Percentiles rank a stretch among this genome's conserved stretches.
phyloP scores from a whole-genome alignment of 2,797 vertebrate genomes.

The Otus scops region DNA sequence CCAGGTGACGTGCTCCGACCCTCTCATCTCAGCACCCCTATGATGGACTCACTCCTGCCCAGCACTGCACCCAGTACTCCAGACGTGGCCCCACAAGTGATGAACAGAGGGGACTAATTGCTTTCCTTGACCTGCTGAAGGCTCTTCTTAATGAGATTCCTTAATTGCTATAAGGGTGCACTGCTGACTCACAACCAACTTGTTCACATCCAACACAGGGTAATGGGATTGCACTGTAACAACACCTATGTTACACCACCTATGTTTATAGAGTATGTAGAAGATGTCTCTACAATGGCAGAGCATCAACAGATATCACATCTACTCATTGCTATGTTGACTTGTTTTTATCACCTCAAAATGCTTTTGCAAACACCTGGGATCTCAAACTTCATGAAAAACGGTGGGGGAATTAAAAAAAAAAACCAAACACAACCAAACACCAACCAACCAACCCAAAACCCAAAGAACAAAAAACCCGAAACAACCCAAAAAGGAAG shows the following conservation, averaged over 20 bases:
- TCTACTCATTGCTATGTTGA: not conserved
- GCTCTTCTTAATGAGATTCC: not conserved
- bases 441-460: too few relatives aligned
- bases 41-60: not conserved
- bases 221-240: not conserved
- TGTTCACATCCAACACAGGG: not conserved
- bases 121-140: not conserved
- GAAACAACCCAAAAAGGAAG: not conserved
- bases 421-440: too few relatives aligned
- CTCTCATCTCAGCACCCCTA: not conserved
- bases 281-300: not conserved
- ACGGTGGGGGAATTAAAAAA: not conserved
- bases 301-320: not conserved
- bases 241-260: rapidly evolving
- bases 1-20: not conserved
- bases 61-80: not conserved
- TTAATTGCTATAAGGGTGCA: not conserved
- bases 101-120: not conserved
- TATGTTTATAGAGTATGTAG: not conserved
- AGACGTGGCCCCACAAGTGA: not conserved
- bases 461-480: not conserved
- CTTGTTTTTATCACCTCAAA: not conserved
- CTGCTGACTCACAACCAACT: not conserved
- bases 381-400: not conserved
- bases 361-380: not conserved